These are phyloP conservation scores for Bungarus multicinctus DNA, from an alignment of 2,113 vertebrate species.

Conservation along the genomic window DNA sequence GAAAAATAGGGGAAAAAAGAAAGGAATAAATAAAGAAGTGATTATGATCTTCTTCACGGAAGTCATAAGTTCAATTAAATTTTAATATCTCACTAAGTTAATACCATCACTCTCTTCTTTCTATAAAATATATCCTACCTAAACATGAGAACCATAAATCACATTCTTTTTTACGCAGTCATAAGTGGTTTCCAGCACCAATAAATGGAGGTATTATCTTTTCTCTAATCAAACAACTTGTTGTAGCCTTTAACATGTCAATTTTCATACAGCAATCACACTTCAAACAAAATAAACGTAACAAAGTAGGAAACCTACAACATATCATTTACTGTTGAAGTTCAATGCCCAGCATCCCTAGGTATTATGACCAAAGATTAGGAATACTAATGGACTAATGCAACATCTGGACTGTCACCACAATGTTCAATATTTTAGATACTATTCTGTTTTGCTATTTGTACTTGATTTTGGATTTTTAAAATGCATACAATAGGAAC, in stretches of 20 bases:
- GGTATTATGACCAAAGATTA: too few species aligned
- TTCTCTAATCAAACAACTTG: not conserved
- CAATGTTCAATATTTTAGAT: not conserved
- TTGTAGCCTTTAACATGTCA: not conserved
- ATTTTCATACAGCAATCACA: not conserved
- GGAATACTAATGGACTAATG: too few species aligned
- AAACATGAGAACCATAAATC: not conserved
- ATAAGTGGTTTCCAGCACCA: not conserved
- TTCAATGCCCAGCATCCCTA: too few species aligned
- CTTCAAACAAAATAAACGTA: too few species aligned
- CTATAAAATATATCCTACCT: not conserved
- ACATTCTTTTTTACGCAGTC: not conserved
- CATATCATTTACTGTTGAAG: too few species aligned
- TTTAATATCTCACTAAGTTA: not conserved
- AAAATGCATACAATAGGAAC: not conserved
- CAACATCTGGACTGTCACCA: not conserved
- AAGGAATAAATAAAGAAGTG: not conserved
- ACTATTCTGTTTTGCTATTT: not conserved
- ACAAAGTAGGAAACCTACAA: too few species aligned
- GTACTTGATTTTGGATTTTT: not conserved
- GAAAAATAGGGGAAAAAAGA: not conserved
- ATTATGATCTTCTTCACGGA: not conserved
- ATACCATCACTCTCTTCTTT: not conserved
- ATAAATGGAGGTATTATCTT: not conserved
- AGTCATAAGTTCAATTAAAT: not conserved